Base-by-base conservation (phyloP, 2,797 vertebrate genomes). In the Microchirus variegatus region DNA sequence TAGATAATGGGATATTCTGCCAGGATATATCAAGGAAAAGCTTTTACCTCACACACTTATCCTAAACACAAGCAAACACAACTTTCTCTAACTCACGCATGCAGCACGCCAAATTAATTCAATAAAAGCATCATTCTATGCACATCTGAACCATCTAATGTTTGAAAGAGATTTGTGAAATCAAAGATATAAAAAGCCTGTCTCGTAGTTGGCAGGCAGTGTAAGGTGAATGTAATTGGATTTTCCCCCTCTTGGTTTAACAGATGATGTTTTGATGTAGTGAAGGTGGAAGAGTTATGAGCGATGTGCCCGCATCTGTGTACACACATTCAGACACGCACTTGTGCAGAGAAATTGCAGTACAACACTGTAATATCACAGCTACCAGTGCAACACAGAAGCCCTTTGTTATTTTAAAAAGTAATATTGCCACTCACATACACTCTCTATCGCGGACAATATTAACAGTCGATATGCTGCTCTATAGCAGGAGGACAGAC, bases 131-230 rank as follows among this genome's bases (percentile, higher is more conserved):
- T 17, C 18, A 6, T 77, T 87, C 84, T 70, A 73, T 64, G 62
- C 62, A 65, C 79, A 75, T 81, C 78, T 58, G 64, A 59, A 59
- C 74, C 67, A 65, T 85, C 77, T 78, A 61, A 79, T 86, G 82
- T 90, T 79, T 78, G 77, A 78, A 83, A 84, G 63, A 88, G 80
- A 91, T 87, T 79, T 88, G 70, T 81, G 74, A 82, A 86, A 87
- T 83, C 73, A 77, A 72, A 80, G 78, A 75, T 71, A 82, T 78
- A 77, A 85, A 88, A 83, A 82, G 75, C 45, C 57, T 57, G 70
- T 66, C 67, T 81, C 59, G 49, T 69, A 77, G 83, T 77, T 70
- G 75, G 74, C 77, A 85, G 75, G 74, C 70, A 44, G 66, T 56
- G 69, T 61, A 51, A 63, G 70, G 58, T 72, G 68, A 66, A 80